Evolutionary conservation across 2,888 invertebrate genomes (phyloP).

Genomic region (Aleiodes alternator): DNA sequence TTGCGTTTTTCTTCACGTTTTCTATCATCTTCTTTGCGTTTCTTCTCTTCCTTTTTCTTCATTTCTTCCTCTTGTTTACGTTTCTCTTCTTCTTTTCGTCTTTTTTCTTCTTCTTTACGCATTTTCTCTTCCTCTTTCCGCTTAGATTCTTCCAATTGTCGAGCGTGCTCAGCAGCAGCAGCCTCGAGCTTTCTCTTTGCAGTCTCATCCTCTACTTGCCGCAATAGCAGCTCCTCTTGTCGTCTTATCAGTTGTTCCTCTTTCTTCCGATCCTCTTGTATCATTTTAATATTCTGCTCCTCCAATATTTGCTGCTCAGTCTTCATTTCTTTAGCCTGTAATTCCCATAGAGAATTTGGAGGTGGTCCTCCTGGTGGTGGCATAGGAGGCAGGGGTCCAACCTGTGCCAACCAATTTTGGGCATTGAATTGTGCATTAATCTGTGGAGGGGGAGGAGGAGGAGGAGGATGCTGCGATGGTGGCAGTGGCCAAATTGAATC

Average conservation of each 20-base stretch:
- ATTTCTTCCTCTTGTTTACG: slow-evolving; percentile 77
- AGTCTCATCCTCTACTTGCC: slow-evolving; percentile 64
- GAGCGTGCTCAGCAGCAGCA: slow-evolving; percentile 55
- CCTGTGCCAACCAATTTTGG: slow-evolving; percentile 72
- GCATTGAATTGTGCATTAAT: slow-evolving; percentile 68
- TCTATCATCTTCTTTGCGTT: slow-evolving; percentile 76
- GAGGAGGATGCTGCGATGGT: slow-evolving; percentile 60
- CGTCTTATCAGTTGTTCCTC: slow-evolving; percentile 75
- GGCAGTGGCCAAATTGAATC: slow-evolving; percentile 73
- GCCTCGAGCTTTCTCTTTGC: slow-evolving; percentile 71
- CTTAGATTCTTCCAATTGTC: slow-evolving; percentile 67
- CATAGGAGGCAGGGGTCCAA: slow-evolving; percentile 68
- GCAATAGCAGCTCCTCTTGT: slow-evolving; percentile 73
- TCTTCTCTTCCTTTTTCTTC: slow-evolving; percentile 77
- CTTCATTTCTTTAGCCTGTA: slow-evolving; percentile 75
- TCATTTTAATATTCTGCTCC: slow-evolving; percentile 68
- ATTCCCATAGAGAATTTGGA: slow-evolving; percentile 71
- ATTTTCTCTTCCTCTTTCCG: slow-evolving; percentile 77
- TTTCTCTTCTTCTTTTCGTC: slow-evolving; percentile 76
- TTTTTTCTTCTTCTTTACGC: slow-evolving; percentile 76
- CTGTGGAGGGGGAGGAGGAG: slow-evolving; percentile 59
- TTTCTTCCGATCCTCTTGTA: slow-evolving; percentile 74
- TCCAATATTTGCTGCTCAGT: slow-evolving; percentile 76
- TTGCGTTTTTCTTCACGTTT: slow-evolving; percentile 76
- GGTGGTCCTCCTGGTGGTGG: slow-evolving; percentile 69